Conservation (phyloP, 2,113 vertebrate genomes). For the Atractosteus spatula region DNA sequence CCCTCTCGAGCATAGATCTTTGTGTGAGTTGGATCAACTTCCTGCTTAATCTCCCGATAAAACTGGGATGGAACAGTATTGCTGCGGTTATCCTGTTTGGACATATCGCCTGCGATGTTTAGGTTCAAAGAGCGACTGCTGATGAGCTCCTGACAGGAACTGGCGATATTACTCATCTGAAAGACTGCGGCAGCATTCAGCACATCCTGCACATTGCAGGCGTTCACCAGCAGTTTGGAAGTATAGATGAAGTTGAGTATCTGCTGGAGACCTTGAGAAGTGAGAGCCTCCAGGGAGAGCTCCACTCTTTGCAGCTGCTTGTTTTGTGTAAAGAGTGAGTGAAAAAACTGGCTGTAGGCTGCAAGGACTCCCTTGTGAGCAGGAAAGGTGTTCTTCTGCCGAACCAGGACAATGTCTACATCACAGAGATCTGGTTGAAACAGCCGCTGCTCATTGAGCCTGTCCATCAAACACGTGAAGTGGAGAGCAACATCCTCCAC, state of each 20-base stretch:
- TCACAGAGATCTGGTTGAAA: slow-evolving; percentile 92
- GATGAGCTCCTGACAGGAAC: slow-evolving; percentile 88
- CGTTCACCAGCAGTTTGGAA: slow-evolving; percentile 87
- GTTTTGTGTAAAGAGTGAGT: slow-evolving; percentile 89
- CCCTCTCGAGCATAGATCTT: slow-evolving; percentile 83
- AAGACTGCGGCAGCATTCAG: slow-evolving; percentile 82
- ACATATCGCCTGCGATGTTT: slow-evolving; percentile 58
- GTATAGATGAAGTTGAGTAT: slow-evolving; percentile 96
- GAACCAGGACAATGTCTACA: slow-evolving; percentile 93
- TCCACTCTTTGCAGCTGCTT: slow-evolving; percentile 86
- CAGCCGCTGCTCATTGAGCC: slow-evolving; percentile 89
- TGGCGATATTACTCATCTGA: slow-evolving; percentile 88
- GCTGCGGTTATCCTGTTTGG: slow-evolving; percentile 55
- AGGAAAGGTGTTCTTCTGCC: slow-evolving; percentile 84
- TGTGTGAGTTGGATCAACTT: slow-evolving; percentile 71
- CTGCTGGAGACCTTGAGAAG: slow-evolving; percentile 85
- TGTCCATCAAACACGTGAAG: slow-evolving; percentile 95
- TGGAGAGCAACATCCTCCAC: slow-evolving; percentile 93
- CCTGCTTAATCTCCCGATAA: slow-evolving; percentile 89
- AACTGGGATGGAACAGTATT: slow-evolving; percentile 54
- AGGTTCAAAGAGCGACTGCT: slow-evolving; percentile 77
- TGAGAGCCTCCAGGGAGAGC: slow-evolving; percentile 85
- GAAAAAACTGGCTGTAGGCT: slow-evolving; percentile 91
- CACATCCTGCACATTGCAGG: slow-evolving; percentile 83
- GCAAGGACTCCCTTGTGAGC: slow-evolving; percentile 91